Evolutionary conservation across 2,888 invertebrate species (phyloP), one percentile per base, ranked within the genome.

Genomic region (Heteropelma amictum): DNA sequence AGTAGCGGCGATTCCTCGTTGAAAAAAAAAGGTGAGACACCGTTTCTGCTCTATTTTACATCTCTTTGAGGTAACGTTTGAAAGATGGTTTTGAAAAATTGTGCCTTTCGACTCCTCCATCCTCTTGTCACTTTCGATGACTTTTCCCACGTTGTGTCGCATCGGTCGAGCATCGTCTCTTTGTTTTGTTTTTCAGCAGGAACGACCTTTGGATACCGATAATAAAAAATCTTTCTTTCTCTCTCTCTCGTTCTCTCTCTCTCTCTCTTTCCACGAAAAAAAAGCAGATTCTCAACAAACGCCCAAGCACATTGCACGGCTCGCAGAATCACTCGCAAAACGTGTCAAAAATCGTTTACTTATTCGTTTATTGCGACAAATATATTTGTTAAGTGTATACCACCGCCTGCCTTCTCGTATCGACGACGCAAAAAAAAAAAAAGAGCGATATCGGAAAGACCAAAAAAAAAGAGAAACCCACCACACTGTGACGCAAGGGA

Each of bases 251-350:
- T 17, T 70, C 28, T 30, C 38, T 40, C 19, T 21, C 23, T 19
- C 28, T 33, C 21, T 51, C 17, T 30, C 28, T 38, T 35, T 23
- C 40, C 21, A 30, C 21, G n/a, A 5, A 26, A 38, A n/a, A n/a
- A n/a, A n/a, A n/a, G n/a, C n/a, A 67, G n/a, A 54, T 30, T 45
- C 54, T 28, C 17, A 17, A 47, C 53, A 67, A 72, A 86, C 80
- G 82, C 81, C 79, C 83, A 82, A 83, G 86, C 87, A 87, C 86
- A 68, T 84, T 85, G 86, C 87, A 87, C 87, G 79, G 79, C 81
- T 80, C 81, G 82, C 84, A 84, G 81, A 83, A 76, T 72, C 77
- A 77, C 77, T 76, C 72, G 56, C 61, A 75, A 72, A 68, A 70
- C 64, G 53, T 75, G 67, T 72, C 45, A 56, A 63, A 68, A n/a